phyloP scores from a whole-genome alignment of 1,140 invertebrate genomes.

The Grapholita molesta region DNA sequence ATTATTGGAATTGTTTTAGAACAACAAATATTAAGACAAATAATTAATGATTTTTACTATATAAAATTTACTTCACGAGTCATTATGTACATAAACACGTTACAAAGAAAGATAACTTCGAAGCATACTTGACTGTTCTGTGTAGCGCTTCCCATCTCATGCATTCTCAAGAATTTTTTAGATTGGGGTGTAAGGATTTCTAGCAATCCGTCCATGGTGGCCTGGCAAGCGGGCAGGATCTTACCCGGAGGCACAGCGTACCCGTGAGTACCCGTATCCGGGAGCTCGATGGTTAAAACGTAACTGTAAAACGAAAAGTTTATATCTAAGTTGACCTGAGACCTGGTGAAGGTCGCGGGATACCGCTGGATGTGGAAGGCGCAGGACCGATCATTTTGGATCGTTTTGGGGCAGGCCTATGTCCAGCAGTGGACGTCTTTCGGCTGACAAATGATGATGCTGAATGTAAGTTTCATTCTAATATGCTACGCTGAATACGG shows the following conservation, averaged over 20 bases:
- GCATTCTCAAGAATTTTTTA: not conserved
- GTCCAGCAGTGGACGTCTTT: too few relatives aligned
- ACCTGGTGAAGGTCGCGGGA: too few relatives aligned
- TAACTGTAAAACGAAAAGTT: not conserved
- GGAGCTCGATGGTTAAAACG: constrained; percentile 39
- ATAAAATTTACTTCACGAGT: not conserved
- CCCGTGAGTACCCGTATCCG: constrained; percentile 81
- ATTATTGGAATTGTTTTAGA: too few relatives aligned
- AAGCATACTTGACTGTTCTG: not conserved
- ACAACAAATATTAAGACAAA: not conserved
- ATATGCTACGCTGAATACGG: too few relatives aligned
- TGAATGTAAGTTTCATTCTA: too few relatives aligned
- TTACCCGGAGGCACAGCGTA: constrained; percentile 83
- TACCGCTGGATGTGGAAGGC: too few relatives aligned
- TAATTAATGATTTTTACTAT: not conserved
- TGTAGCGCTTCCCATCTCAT: not conserved
- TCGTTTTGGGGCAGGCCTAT: too few relatives aligned
- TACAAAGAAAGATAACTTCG: not conserved
- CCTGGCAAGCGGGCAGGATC: constrained; percentile 82
- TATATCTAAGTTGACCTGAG: too few relatives aligned
- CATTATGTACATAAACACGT: not conserved
- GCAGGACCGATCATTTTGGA: too few relatives aligned
- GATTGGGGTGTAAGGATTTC: not conserved
- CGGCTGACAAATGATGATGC: too few relatives aligned
- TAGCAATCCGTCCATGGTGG: constrained; percentile 80